Evolutionary conservation across 2,113 vertebrate genomes (phyloP).

Genomic region (Gnathonemus echidnorhynchus): DNA sequence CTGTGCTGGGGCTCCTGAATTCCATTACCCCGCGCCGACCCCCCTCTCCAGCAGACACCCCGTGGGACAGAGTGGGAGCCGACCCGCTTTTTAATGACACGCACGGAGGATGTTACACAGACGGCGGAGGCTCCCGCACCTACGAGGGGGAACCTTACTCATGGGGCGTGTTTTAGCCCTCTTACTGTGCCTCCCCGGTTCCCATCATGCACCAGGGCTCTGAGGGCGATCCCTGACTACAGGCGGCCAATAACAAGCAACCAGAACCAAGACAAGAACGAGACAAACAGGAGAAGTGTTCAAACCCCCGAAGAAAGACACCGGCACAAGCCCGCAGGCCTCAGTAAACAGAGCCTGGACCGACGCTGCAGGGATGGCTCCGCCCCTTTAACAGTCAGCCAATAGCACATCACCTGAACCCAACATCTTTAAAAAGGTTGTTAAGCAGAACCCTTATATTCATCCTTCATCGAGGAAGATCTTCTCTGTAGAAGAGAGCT

Average conservation of each 20-base stretch:
- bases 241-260: not conserved
- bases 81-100: not conserved
- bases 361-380: not conserved
- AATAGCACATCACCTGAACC: not conserved
- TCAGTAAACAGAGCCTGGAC: not conserved
- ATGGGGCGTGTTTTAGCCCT: not conserved
- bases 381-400: not conserved
- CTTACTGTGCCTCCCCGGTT: not conserved
- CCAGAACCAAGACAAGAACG: too few species aligned
- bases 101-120: not conserved
- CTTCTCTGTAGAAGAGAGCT: not conserved
- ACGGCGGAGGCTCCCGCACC: not conserved
- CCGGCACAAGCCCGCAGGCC: too few species aligned
- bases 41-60: not conserved
- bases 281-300: not conserved
- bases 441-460: not conserved
- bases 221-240: not conserved
- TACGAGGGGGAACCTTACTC: not conserved
- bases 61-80: not conserved
- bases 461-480: not conserved
- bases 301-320: not conserved
- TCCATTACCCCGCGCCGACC: not conserved
- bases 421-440: not conserved
- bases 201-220: not conserved
- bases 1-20: not conserved